These are phyloP conservation scores for Megalonaias nervosa DNA, from an alignment of 1,140 invertebrate species.

Conservation along the genomic window DNA sequence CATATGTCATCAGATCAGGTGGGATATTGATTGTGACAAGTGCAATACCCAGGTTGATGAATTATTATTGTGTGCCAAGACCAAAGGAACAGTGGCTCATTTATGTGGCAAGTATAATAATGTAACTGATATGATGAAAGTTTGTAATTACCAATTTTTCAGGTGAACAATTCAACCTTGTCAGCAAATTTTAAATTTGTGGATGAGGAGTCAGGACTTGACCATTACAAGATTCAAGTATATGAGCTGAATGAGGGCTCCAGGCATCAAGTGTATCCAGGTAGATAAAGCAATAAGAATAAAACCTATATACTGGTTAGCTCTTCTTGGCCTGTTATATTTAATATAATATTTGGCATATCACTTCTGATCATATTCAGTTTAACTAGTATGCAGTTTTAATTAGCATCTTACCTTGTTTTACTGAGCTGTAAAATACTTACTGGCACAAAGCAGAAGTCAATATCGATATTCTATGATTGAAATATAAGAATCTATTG, in stretches of 20 bases:
- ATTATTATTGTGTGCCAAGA: neutral
- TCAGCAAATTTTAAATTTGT: slow-evolving; percentile 25
- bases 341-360: too few relatives aligned
- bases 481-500: too few relatives aligned
- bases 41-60: neutral
- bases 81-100: neutral
- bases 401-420: too few relatives aligned
- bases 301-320: too few relatives aligned
- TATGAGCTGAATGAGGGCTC: slow-evolving; percentile 5
- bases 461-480: too few relatives aligned
- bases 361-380: too few relatives aligned
- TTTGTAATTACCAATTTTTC: neutral
- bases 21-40: neutral
- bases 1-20: neutral
- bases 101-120: too few relatives aligned
- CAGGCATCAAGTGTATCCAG: slow-evolving; percentile 14
- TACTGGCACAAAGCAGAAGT: too few relatives aligned
- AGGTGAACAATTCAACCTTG: neutral
- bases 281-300: neutral
- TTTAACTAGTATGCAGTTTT: too few relatives aligned
- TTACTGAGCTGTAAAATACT: too few relatives aligned
- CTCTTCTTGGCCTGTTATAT: too few relatives aligned
- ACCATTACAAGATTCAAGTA: slow-evolving; percentile 17
- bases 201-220: slow-evolving; percentile 30
- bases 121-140: too few relatives aligned